phyloP scores from a whole-genome alignment of 2,888 invertebrate species.

The Cheilosia impressa region DNA sequence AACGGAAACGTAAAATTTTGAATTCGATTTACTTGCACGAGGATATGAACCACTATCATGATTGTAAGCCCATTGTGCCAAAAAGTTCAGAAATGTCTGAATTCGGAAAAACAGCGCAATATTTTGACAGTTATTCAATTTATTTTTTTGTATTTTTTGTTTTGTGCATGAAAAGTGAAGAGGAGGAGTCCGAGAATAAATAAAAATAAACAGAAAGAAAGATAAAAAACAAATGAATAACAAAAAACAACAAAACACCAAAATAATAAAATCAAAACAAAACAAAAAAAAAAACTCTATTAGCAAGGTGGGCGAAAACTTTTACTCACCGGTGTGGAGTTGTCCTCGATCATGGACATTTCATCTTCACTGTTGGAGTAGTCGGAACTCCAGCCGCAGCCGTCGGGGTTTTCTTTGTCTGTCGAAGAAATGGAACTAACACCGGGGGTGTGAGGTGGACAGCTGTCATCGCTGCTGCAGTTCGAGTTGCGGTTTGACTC shows the following conservation, averaged over 20 bases:
- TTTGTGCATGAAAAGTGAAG: constrained; percentile 81
- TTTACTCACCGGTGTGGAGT: constrained; percentile 85
- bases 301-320: constrained; percentile 23
- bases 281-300: constrained; percentile 35
- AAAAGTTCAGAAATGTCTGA: constrained; percentile 81
- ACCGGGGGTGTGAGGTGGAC: constrained; percentile 74
- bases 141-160: constrained; percentile 40
- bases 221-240: constrained; percentile 53
- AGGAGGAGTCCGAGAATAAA: constrained; percentile 76
- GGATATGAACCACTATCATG: constrained; percentile 80
- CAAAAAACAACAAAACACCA: constrained; percentile 74
- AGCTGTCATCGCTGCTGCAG: constrained; percentile 81
- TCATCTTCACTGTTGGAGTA: constrained; percentile 96
- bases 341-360: constrained; percentile 88
- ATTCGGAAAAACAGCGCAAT: constrained; percentile 38
- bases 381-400: constrained; percentile 95
- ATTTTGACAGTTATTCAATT: constrained; percentile 33
- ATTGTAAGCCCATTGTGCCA: constrained; percentile 82
- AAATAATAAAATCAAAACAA: constrained; percentile 64
- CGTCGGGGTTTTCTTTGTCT: constrained; percentile 86
- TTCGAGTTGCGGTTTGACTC: constrained; percentile 82
- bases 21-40: constrained; percentile 82
- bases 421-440: constrained; percentile 77
- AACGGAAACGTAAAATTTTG: constrained; percentile 83
- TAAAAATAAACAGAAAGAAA: constrained; percentile 70